Conservation (phyloP, 2,888 invertebrate genomes). For the Cryptocephalus primarius region DNA sequence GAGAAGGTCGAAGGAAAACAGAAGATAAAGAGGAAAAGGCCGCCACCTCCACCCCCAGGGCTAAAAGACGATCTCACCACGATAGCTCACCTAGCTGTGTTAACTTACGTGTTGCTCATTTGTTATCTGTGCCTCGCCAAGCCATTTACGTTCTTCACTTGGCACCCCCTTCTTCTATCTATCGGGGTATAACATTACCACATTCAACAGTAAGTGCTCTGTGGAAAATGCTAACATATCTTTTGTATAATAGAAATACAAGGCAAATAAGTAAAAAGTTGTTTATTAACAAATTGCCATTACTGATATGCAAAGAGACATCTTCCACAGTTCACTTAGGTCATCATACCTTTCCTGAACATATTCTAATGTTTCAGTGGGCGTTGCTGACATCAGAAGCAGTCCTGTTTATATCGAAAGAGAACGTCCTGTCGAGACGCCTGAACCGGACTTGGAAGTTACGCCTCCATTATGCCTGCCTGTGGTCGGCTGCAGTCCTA, state of each 20-base stretch:
- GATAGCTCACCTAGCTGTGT: constrained; percentile 17
- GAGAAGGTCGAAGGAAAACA: constrained; percentile 1
- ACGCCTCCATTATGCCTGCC: constrained; percentile 27
- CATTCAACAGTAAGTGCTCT: no score
- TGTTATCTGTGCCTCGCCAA: constrained; percentile 17
- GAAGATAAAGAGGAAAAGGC: constrained; percentile 3
- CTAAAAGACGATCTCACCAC: constrained; percentile 16
- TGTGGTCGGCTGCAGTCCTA: constrained; percentile 20
- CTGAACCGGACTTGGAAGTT: constrained; percentile 20
- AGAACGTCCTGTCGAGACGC: constrained; percentile 24
- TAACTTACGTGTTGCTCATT: constrained; percentile 17
- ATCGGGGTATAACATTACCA: constrained; percentile 15
- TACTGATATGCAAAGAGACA: no score
- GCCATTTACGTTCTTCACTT: constrained; percentile 23
- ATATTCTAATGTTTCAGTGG: constrained; percentile 29
- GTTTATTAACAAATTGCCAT: no score
- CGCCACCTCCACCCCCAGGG: constrained; percentile 6
- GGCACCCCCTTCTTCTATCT: constrained; percentile 23
- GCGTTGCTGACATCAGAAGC: constrained; percentile 31
- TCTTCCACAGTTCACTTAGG: no score
- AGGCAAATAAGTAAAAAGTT: no score
- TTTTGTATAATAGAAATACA: no score
- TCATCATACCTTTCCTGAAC: no score
- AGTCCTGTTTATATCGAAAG: constrained; percentile 25
- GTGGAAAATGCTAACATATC: no score